Evolutionary conservation across 2,888 invertebrate species (phyloP).

Genomic region (Sinelater perroti): DNA sequence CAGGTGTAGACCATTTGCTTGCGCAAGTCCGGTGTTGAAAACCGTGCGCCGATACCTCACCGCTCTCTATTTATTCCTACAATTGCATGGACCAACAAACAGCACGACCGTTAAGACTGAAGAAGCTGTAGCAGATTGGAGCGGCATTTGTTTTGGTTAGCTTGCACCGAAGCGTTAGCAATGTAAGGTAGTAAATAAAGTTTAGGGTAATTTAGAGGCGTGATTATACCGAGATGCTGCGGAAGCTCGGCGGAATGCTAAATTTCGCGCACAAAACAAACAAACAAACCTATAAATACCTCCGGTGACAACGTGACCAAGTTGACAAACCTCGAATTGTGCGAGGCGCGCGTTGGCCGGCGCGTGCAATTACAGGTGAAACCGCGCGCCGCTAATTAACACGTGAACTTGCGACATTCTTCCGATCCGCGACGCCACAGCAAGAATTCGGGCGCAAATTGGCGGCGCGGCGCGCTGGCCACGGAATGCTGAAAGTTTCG

Average conservation of each 20-base stretch:
- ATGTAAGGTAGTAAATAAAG: too few species aligned
- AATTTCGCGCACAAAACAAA: slow-evolving; percentile 5
- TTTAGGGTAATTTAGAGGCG: too few species aligned
- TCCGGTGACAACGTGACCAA: slow-evolving; percentile 3
- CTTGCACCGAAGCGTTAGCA: too few species aligned
- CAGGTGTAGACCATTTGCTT: too few species aligned
- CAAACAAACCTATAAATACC: slow-evolving; percentile 12
- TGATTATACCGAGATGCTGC: too few species aligned
- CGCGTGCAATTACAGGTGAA: slow-evolving; percentile 13
- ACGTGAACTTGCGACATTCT: slow-evolving; percentile 27
- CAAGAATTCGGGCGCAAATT: slow-evolving; percentile 32
- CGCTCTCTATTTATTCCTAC: too few species aligned
- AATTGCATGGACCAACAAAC: too few species aligned
- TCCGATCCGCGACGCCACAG: slow-evolving; percentile 23
- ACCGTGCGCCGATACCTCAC: too few species aligned
- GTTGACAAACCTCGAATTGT: slow-evolving; percentile 14
- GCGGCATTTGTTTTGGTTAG: too few species aligned
- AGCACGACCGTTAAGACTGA: too few species aligned
- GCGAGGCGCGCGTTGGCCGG: not conserved
- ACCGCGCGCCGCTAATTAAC: slow-evolving; percentile 27
- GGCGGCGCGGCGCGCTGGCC: slow-evolving; percentile 30
- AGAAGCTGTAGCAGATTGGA: too few species aligned
- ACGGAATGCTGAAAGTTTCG: slow-evolving; percentile 34
- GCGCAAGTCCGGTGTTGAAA: too few species aligned
- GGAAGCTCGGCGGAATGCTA: not conserved